These are phyloP conservation scores for Pseudococcus jackbeardsleyi DNA, from an alignment of 2,888 invertebrate species.

Conservation along the genomic window DNA sequence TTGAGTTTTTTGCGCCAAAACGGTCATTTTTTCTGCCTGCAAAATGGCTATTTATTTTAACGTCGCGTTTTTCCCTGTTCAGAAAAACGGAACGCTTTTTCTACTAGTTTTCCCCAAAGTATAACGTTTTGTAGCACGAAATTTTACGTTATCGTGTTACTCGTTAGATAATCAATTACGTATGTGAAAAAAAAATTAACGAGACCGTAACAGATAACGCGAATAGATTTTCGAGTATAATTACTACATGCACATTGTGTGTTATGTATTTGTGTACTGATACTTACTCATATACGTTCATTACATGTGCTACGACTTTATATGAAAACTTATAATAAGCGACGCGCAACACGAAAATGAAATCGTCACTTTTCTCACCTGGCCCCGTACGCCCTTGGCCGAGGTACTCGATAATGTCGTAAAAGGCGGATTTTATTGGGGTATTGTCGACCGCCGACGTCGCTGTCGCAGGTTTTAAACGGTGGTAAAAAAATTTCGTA, in stretches of 20 bases:
- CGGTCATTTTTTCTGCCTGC: neutral
- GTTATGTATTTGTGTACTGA: neutral
- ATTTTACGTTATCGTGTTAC: slow-evolving; percentile 26
- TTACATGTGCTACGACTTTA: neutral
- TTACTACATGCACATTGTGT: slow-evolving; percentile 27
- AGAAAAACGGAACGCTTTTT: neutral
- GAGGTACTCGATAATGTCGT: slow-evolving; percentile 1
- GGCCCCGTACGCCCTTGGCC: neutral
- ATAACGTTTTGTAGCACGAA: slow-evolving; percentile 24
- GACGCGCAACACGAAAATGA: slow-evolving; percentile 1
- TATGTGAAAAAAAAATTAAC: slow-evolving; percentile 38
- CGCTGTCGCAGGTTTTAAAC: neutral
- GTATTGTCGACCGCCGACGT: neutral
- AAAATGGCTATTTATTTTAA: neutral
- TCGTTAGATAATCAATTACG: slow-evolving; percentile 41
- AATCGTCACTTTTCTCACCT: neutral
- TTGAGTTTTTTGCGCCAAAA: neutral
- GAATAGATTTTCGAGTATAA: slow-evolving; percentile 48
- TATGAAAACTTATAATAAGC: neutral
- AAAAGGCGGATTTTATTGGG: slow-evolving; percentile 5
- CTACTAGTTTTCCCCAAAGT: neutral
- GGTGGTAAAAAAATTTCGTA: slow-evolving; percentile 8
- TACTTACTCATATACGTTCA: neutral
- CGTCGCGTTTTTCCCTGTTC: neutral
- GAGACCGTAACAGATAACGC: slow-evolving; percentile 47